Conservation (phyloP, 2,888 invertebrate species). For the Tipula helvola region DNA sequence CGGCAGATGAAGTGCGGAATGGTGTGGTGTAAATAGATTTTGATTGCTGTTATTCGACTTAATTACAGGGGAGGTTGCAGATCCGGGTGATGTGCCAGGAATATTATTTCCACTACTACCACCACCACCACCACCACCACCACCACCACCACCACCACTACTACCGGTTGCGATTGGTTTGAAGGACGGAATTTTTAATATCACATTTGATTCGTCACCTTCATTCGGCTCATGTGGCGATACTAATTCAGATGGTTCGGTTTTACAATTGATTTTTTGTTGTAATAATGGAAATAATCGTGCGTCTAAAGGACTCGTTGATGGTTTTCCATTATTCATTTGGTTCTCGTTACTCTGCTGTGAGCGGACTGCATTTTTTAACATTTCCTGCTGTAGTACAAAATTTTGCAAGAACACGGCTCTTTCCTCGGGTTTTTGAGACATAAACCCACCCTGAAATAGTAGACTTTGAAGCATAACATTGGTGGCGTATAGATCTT, state of each 20-base stretch:
- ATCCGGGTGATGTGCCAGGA: slow-evolving; percentile 36
- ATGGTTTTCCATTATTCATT: slow-evolving; percentile 23
- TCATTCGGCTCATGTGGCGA: slow-evolving; percentile 32
- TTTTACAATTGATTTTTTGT: slow-evolving; percentile 24
- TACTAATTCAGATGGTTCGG: slow-evolving; percentile 39
- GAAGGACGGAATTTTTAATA: slow-evolving; percentile 89
- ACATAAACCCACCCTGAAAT: slow-evolving; percentile 22
- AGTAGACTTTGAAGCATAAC: slow-evolving; percentile 29
- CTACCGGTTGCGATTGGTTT: slow-evolving; percentile 43
- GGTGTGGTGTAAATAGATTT: slow-evolving; percentile 20
- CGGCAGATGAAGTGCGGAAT: slow-evolving; percentile 20
- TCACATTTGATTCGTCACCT: slow-evolving; percentile 50
- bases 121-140: background rate
- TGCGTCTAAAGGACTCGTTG: slow-evolving; percentile 22
- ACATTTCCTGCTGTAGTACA: slow-evolving; percentile 21
- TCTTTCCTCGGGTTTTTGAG: slow-evolving; percentile 17
- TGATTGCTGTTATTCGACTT: background rate
- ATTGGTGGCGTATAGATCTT: slow-evolving; percentile 24
- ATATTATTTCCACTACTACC: slow-evolving; percentile 31
- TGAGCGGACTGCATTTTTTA: slow-evolving; percentile 26
- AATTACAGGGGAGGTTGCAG: background rate
- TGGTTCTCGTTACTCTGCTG: slow-evolving; percentile 20
- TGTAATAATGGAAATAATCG: slow-evolving; percentile 25
- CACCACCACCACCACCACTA: background rate
- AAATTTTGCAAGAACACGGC: slow-evolving; percentile 15